Evolutionary conservation across 2,888 invertebrate species (phyloP).

Genomic region (Clusia tigrina): DNA sequence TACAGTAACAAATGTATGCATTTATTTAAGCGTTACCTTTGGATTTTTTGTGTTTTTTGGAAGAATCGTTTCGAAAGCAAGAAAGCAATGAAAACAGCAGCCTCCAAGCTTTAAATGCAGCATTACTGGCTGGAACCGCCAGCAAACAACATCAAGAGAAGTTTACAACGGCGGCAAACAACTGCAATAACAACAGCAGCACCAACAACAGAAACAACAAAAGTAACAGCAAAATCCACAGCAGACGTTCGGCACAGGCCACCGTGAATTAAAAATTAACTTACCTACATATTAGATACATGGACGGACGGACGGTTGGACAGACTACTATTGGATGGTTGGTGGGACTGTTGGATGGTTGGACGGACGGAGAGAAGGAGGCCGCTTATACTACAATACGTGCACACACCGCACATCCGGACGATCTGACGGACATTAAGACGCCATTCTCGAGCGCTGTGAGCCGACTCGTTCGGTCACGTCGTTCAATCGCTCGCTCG

Average conservation of each 20-base stretch:
- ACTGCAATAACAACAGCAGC: not conserved
- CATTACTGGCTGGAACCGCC: conserved; percentile 3
- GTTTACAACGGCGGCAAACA: not conserved
- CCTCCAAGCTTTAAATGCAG: not conserved
- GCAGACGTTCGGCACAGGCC: conserved; percentile 33
- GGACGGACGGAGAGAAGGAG: not conserved
- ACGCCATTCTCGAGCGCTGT: not conserved
- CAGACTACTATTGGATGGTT: conserved; percentile 26
- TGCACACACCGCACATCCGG: not conserved
- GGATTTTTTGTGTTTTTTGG: not conserved
- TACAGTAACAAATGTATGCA: not conserved
- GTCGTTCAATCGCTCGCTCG: not conserved
- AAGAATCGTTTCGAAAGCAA: not conserved
- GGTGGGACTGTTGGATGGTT: conserved; percentile 11
- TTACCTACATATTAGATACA: conserved; percentile 44
- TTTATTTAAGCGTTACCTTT: not conserved
- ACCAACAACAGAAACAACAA: not conserved
- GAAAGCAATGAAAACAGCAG: not conserved
- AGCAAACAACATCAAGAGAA: too few relatives aligned
- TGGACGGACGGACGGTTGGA: conserved; percentile 37
- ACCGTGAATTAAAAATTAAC: conserved; percentile 46
- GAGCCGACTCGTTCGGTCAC: not conserved
- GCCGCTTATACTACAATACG: too few relatives aligned
- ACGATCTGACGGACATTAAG: conserved; percentile 1
- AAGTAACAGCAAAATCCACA: not conserved